Percentiles rank a stretch among this genome's conserved stretches.
These are phyloP conservation scores for Nematostella vectensis DNA, from an alignment of 92 coral and sea anemone species.

Conservation along the genomic window DNA sequence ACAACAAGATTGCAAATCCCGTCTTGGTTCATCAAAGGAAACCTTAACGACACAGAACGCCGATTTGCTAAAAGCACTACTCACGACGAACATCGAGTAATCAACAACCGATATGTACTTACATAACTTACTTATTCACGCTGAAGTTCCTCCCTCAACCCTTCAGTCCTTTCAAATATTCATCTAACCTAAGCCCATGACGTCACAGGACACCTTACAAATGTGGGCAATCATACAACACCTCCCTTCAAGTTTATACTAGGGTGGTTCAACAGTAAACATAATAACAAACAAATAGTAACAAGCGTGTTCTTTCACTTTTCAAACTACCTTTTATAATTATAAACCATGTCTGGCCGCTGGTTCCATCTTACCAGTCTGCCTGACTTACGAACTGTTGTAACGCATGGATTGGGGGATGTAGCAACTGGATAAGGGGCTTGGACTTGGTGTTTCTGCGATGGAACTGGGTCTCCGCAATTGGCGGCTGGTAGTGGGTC, in stretches of 20 bases:
- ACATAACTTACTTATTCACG: too few relatives aligned
- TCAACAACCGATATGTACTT: too few relatives aligned
- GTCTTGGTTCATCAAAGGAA: too few relatives aligned
- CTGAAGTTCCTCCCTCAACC: too few relatives aligned
- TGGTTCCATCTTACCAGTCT: not conserved
- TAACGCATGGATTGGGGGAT: not conserved
- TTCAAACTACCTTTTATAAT: not conserved
- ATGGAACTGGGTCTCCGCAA: not conserved
- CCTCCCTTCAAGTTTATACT: not conserved
- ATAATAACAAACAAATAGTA: not conserved
- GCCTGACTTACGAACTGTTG: not conserved
- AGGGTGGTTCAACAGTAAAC: not conserved
- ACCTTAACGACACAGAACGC: too few relatives aligned
- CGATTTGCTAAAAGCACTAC: too few relatives aligned
- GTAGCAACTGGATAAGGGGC: conserved; percentile 1
- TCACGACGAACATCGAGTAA: too few relatives aligned
- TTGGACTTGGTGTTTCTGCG: not conserved
- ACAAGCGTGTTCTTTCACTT: not conserved
- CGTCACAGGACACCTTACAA: not conserved
- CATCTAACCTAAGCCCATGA: not conserved
- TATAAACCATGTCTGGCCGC: not conserved
- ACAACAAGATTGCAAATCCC: too few relatives aligned
- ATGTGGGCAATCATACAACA: not conserved
- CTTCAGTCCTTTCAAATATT: too few relatives aligned
- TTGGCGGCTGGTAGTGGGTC: not conserved